phyloP scores from a whole-genome alignment of 1,140 invertebrate genomes.

The Drosophila burlai region DNA sequence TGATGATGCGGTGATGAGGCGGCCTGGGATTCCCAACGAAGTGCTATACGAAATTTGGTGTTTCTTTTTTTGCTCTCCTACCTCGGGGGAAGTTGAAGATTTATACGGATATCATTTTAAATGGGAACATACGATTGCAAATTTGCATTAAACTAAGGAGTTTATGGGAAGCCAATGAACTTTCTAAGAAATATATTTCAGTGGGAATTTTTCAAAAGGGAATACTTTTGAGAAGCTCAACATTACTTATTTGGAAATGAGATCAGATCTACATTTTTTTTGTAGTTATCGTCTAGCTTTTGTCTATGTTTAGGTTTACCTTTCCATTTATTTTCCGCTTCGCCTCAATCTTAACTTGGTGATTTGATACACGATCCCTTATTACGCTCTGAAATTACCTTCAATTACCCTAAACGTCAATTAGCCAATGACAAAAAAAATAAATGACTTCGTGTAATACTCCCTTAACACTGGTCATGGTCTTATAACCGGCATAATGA shows the following conservation, averaged over 20 bases:
- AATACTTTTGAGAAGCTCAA: not conserved
- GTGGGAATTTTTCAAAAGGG: conserved; percentile 8
- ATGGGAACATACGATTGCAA: conserved; percentile 23
- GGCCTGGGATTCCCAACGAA: conserved; percentile 40
- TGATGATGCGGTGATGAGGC: conserved; percentile 40
- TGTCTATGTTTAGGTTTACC: not conserved
- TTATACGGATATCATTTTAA: conserved; percentile 36
- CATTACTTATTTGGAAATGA: conserved; percentile 14
- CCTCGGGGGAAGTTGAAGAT: not conserved
- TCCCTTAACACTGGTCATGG: conserved; percentile 34
- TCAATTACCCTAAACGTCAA: conserved; percentile 46
- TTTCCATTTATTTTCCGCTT: conserved; percentile 1
- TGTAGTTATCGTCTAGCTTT: not conserved
- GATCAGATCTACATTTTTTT: conserved; percentile 2
- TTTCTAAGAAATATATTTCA: conserved; percentile 11
- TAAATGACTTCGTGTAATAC: conserved; percentile 8
- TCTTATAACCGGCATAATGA: conserved; percentile 39
- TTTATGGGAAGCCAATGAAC: conserved; percentile 41
- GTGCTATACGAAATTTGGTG: conserved; percentile 31
- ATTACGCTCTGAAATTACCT: conserved; percentile 34
- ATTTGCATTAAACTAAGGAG: conserved; percentile 42
- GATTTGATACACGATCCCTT: conserved; percentile 18
- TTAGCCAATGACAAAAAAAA: conserved; percentile 20
- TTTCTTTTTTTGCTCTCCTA: conserved; percentile 14
- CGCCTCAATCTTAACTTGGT: conserved; percentile 17